A percentile compares a stretch with the other conserved stretches of the same genome.
phyloP scores from a whole-genome alignment of 1,140 invertebrate species.

The Hyphantria cunea region DNA sequence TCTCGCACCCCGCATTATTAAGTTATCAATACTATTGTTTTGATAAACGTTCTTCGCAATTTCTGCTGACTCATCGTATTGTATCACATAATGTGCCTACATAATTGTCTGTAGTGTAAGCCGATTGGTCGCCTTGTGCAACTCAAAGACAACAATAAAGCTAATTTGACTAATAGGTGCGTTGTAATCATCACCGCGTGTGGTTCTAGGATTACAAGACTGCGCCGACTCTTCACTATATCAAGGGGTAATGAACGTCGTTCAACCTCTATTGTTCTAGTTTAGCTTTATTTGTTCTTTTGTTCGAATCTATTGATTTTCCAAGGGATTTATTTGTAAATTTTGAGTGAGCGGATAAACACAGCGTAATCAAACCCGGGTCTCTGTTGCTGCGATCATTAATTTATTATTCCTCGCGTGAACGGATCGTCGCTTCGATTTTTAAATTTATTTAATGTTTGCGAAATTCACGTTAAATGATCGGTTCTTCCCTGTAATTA shows the following conservation, averaged over 20 bases:
- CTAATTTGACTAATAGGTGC: constrained; percentile 81
- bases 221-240: constrained; percentile 51
- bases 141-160: constrained; percentile 73
- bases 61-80: constrained; percentile 78
- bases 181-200: constrained; percentile 78
- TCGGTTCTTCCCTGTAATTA: constrained; percentile 71
- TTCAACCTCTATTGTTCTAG: constrained; percentile 66
- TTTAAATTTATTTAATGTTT: constrained; percentile 74
- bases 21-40: constrained; percentile 81
- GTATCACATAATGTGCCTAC: constrained; percentile 60
- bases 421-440: constrained; percentile 60
- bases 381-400: constrained; percentile 46
- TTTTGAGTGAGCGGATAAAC: constrained; percentile 16
- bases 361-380: constrained; percentile 8
- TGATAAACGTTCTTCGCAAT: constrained; percentile 75
- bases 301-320: constrained; percentile 16
- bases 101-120: constrained; percentile 74
- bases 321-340: constrained; percentile 9
- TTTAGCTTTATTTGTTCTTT: constrained; percentile 32
- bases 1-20: constrained; percentile 74
- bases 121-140: constrained; percentile 67
- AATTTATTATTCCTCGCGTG: constrained; percentile 67
- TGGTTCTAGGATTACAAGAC: constrained; percentile 76
- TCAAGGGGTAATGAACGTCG: constrained; percentile 57
- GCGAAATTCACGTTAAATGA: constrained; percentile 72